phyloP scores from a whole-genome alignment of 1,140 invertebrate genomes.

The Drosophila takahashii region DNA sequence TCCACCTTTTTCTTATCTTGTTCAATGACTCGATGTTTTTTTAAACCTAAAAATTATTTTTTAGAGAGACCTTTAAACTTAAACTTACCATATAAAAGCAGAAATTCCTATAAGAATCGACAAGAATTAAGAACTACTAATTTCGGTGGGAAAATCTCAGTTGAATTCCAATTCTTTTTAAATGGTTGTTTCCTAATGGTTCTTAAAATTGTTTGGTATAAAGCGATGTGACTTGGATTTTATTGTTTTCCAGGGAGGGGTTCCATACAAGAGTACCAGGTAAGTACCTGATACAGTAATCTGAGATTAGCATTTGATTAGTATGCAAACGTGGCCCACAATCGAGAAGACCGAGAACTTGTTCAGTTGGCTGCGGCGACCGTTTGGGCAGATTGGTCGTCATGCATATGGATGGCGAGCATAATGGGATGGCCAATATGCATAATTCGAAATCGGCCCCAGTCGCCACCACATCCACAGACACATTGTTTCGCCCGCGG shows the following conservation, averaged over 20 bases:
- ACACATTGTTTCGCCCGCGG: constrained; percentile 8
- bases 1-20: too few relatives aligned
- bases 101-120: too few relatives aligned
- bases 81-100: too few relatives aligned
- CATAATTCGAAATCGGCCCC: constrained; percentile 11
- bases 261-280: constrained; percentile 18
- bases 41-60: too few relatives aligned
- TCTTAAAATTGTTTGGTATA: constrained; percentile 5
- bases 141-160: neutral
- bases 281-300: constrained; percentile 42
- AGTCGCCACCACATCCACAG: neutral
- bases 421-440: constrained; percentile 41
- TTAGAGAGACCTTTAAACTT: too few relatives aligned
- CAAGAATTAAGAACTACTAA: too few relatives aligned
- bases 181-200: neutral
- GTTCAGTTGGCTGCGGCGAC: constrained; percentile 8
- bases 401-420: constrained; percentile 52
- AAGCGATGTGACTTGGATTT: constrained; percentile 17
- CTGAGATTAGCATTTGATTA: constrained; percentile 55
- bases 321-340: constrained; percentile 41
- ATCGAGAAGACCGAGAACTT: constrained; percentile 22
- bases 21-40: too few relatives aligned
- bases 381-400: constrained; percentile 21
- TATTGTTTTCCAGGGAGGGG: constrained; percentile 17
- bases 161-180: neutral